phyloP scores from a whole-genome alignment of 2,113 vertebrate genomes.

The Neotoma lepida region DNA sequence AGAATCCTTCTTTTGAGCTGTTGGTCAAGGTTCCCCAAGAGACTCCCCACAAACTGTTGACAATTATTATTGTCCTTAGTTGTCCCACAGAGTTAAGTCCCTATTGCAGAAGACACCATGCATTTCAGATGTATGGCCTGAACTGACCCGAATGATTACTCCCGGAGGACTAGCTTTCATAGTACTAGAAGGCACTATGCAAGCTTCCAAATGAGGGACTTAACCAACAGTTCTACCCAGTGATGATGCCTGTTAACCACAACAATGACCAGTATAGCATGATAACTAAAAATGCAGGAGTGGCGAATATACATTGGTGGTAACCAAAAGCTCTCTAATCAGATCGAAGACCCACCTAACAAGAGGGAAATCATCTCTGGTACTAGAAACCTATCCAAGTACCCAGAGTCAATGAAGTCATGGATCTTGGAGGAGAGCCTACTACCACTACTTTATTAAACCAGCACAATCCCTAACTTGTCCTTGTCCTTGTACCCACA shows the following conservation, averaged over 20 bases:
- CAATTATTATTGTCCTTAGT: not conserved
- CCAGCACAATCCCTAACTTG: not conserved
- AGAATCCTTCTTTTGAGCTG: not conserved
- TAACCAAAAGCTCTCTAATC: not conserved
- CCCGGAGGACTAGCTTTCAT: not conserved
- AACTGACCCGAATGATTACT: not conserved
- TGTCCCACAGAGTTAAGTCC: not conserved
- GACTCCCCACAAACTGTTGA: not conserved
- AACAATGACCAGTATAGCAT: not conserved
- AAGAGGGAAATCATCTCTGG: not conserved
- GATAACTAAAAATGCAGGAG: not conserved
- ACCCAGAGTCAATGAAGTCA: not conserved
- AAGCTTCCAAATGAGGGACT: not conserved
- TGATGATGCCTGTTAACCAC: not conserved
- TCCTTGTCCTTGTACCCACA: not conserved
- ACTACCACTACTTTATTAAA: not conserved
- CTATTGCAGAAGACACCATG: not conserved
- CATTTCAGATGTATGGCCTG: not conserved
- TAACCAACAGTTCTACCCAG: not conserved
- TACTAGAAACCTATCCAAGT: not conserved
- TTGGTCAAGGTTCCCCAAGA: not conserved
- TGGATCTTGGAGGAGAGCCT: not conserved
- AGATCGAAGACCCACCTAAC: not conserved
- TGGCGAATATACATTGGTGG: not conserved
- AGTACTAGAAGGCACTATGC: not conserved